Percentiles rank a stretch among this genome's conserved stretches.
These are phyloP conservation scores for Agonopterix subpropinquella DNA, from an alignment of 2,888 invertebrate species.

Conservation along the genomic window DNA sequence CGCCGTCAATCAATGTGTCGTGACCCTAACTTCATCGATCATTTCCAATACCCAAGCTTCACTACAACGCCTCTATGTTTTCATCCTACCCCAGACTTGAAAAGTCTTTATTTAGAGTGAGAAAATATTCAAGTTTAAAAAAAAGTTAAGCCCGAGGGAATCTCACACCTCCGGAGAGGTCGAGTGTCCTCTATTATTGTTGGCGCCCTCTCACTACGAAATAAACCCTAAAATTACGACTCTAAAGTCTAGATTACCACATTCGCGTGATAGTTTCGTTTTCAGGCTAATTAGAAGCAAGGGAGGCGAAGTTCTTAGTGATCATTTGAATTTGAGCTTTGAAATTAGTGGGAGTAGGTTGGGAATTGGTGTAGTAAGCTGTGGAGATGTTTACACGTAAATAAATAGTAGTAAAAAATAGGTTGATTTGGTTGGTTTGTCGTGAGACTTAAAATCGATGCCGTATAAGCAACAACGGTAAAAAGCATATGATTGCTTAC, in stretches of 20 bases:
- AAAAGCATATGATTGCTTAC: no score
- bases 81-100: no score
- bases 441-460: not conserved
- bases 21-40: no score
- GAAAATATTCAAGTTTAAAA: conserved; percentile 13
- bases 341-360: conserved; percentile 9
- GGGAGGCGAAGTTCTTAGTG: conserved; percentile 28
- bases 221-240: conserved; percentile 22
- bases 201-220: conserved; percentile 14
- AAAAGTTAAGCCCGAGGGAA: conserved; percentile 44
- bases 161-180: conserved; percentile 51
- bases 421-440: not conserved
- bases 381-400: conserved; percentile 22
- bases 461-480: no score
- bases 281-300: conserved; percentile 67
- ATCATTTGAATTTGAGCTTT: conserved; percentile 38
- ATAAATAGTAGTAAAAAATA: conserved; percentile 4
- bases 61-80: no score
- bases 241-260: conserved; percentile 16
- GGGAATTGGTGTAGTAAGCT: conserved; percentile 13
- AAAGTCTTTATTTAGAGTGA: not conserved
- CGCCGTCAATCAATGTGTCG: no score
- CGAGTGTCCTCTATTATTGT: conserved; percentile 67
- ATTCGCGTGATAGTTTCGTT: conserved; percentile 35
- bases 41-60: no score